Percentiles rank a stretch among this genome's conserved stretches.
phyloP scores from a whole-genome alignment of 2,113 vertebrate species.

The Corydoras maculifer region DNA sequence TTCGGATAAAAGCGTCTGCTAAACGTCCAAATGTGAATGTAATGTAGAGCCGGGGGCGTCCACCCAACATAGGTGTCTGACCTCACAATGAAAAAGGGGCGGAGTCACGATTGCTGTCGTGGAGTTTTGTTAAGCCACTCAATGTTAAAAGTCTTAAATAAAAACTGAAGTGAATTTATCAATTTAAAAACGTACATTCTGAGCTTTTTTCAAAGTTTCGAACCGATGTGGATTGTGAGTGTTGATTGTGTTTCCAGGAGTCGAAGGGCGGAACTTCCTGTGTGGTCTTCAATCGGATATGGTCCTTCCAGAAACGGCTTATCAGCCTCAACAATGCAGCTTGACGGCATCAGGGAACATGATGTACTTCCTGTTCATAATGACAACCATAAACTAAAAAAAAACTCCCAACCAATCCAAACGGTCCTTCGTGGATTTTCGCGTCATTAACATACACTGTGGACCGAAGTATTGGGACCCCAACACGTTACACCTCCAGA shows the following conservation, averaged over 20 bases:
- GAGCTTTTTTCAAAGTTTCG: background rate
- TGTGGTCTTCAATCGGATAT: constrained; percentile 33
- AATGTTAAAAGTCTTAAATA: too few relatives aligned
- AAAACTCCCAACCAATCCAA: background rate
- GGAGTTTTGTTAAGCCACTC: too few relatives aligned
- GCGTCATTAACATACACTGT: too few relatives aligned
- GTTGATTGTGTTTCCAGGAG: background rate
- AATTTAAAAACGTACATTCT: too few relatives aligned
- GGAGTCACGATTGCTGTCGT: too few relatives aligned
- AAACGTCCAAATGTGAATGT: too few relatives aligned
- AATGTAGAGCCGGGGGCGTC: too few relatives aligned
- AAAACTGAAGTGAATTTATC: too few relatives aligned
- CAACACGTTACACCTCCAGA: background rate
- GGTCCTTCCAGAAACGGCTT: constrained; percentile 18
- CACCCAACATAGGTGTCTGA: too few relatives aligned
- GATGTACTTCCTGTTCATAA: background rate
- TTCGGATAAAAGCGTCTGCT: too few relatives aligned
- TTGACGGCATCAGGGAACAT: constrained; percentile 5
- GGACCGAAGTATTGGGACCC: background rate
- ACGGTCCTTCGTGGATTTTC: background rate
- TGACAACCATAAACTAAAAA: too few relatives aligned
- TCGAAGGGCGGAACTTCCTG: constrained; percentile 33
- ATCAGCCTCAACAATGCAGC: constrained; percentile 39
- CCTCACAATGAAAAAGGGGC: too few relatives aligned
- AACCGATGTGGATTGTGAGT: background rate